Evolutionary conservation across 2,888 invertebrate species (phyloP).

Genomic region (Pheosia tremula): DNA sequence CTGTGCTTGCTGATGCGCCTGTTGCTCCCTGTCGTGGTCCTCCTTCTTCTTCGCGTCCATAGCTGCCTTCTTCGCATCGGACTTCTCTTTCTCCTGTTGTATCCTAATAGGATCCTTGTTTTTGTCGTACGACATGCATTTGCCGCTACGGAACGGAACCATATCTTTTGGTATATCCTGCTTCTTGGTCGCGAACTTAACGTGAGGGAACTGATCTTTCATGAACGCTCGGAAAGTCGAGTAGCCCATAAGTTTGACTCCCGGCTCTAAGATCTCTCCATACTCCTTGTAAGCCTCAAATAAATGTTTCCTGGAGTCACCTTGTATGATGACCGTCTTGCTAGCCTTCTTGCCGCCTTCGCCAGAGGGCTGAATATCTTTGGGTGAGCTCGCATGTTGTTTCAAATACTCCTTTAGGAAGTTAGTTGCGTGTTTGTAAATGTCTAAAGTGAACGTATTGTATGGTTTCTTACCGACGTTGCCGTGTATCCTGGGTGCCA

Average conservation of each 20-base stretch:
- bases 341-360: conserved; percentile 75
- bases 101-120: conserved; percentile 80
- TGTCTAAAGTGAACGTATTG: conserved; percentile 91
- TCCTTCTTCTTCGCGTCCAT: conserved; percentile 81
- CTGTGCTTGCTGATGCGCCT: conserved; percentile 63
- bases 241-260: conserved; percentile 91
- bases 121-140: conserved; percentile 81
- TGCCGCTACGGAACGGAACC: conserved; percentile 82
- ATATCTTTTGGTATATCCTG: conserved; percentile 77
- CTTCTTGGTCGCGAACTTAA: conserved; percentile 88
- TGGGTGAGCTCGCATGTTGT: conserved; percentile 85
- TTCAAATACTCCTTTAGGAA: conserved; percentile 90
- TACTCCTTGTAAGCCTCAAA: conserved; percentile 91
- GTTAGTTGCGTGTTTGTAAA: conserved; percentile 90
- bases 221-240: conserved; percentile 92
- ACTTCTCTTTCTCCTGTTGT: conserved; percentile 79
- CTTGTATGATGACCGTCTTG: conserved; percentile 80
- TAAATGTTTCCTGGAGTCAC: conserved; percentile 87
- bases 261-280: conserved; percentile 88
- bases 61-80: conserved; percentile 80
- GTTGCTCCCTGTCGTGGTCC: conserved; percentile 75
- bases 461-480: conserved; percentile 92
- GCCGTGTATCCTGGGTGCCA: conserved; percentile 90
- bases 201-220: conserved; percentile 92
- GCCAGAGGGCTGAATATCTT: conserved; percentile 77